Percentiles rank a stretch among this genome's conserved stretches.
Conservation (phyloP, 2,797 vertebrate species). For the Cryptoblepharus egeriae region DNA sequence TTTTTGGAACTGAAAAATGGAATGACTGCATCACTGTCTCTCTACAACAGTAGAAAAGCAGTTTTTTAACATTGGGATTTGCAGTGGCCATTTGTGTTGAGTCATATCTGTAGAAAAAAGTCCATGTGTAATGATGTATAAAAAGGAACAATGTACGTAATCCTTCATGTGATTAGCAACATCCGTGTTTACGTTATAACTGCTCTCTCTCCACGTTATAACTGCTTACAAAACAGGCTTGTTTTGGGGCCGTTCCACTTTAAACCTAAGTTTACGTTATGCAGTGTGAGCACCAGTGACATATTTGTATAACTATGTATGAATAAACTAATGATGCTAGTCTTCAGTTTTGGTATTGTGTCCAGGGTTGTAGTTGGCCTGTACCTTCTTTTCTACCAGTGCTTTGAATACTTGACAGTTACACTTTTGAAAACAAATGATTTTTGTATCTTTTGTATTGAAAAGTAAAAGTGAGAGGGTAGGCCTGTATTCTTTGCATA, state of each 20-base stretch:
- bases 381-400: not conserved
- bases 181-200: too few relatives aligned
- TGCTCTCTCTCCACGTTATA: not conserved
- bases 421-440: too few relatives aligned
- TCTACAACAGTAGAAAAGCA: too few relatives aligned
- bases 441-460: not conserved
- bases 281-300: not conserved
- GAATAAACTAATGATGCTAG: not conserved
- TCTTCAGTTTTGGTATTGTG: not conserved
- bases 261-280: not conserved
- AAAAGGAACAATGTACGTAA: too few relatives aligned
- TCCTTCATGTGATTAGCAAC: not conserved
- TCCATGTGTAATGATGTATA: too few relatives aligned
- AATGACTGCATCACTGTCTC: too few relatives aligned
- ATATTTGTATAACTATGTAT: not conserved
- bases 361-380: not conserved
- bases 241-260: not conserved
- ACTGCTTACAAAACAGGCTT: not conserved
- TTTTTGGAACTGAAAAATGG: too few relatives aligned
- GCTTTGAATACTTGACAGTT: not conserved
- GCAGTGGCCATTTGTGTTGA: too few relatives aligned
- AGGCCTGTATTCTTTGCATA: too few relatives aligned
- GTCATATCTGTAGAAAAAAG: too few relatives aligned
- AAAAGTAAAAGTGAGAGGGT: not conserved
- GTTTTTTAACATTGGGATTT: too few relatives aligned